phyloP scores from a whole-genome alignment of 2,113 vertebrate species.

The Cryptotis parvus region DNA sequence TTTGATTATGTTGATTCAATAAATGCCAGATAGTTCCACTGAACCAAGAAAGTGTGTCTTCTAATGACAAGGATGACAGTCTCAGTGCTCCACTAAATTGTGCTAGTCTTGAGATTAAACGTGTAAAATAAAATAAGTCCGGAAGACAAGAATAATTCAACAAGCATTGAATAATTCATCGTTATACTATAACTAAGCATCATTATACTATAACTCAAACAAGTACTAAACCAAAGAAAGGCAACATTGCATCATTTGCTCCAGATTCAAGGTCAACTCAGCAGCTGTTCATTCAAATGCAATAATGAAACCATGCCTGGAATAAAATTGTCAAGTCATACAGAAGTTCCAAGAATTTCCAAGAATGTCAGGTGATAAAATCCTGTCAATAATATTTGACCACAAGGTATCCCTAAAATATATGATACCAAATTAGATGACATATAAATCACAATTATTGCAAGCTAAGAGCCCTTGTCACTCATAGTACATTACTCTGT shows the following conservation, averaged over 20 bases:
- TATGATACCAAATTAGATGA: slow-evolving; percentile 10
- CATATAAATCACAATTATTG: slow-evolving; percentile 46
- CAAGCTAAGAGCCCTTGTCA: slow-evolving; percentile 65
- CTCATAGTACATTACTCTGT: not conserved
- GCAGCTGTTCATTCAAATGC: not conserved
- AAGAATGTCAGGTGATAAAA: not conserved
- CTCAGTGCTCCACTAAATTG: slow-evolving; percentile 47
- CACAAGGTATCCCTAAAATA: slow-evolving; percentile 25
- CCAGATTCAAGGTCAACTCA: slow-evolving; percentile 45
- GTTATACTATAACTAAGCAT: slow-evolving; percentile 51
- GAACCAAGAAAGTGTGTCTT: slow-evolving; percentile 51
- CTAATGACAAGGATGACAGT: slow-evolving; percentile 43
- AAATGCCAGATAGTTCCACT: slow-evolving; percentile 56
- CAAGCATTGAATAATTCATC: slow-evolving; percentile 56
- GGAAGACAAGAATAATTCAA: slow-evolving; percentile 51
- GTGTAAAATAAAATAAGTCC: slow-evolving; percentile 53
- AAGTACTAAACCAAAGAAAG: slow-evolving; percentile 33
- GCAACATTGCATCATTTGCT: slow-evolving; percentile 55
- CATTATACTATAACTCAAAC: slow-evolving; percentile 60
- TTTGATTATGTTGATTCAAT: slow-evolving; percentile 63
- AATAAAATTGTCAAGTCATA: not conserved
- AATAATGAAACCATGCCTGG: not conserved
- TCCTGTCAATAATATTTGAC: not conserved
- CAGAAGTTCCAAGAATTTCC: not conserved
- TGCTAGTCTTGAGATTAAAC: slow-evolving; percentile 55